Evolutionary conservation across 2,797 vertebrate genomes (phyloP).

Genomic region (Cossypha caffra): DNA sequence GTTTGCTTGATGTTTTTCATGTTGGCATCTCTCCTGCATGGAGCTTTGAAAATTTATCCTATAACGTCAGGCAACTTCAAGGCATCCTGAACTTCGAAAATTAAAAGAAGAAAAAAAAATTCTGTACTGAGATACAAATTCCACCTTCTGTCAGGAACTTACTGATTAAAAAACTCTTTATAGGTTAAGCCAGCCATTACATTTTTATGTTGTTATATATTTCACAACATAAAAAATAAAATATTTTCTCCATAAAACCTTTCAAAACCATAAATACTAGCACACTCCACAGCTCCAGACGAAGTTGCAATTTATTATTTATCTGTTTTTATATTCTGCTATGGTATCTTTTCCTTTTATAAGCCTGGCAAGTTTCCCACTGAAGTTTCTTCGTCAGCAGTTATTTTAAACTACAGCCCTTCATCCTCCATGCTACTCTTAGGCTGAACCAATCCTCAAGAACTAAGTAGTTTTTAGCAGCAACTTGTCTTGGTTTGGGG

Average conservation of each 20-base stretch:
- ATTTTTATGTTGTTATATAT: slow-evolving; percentile 75
- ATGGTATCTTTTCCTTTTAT: slow-evolving; percentile 60
- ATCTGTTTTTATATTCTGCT: slow-evolving; percentile 65
- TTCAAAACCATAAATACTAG: slow-evolving; percentile 55
- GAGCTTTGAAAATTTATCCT: slow-evolving; percentile 68
- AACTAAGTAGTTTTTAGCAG: neutral
- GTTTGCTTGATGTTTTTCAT: slow-evolving; percentile 35
- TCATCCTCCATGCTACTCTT: neutral
- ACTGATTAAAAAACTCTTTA: slow-evolving; percentile 78
- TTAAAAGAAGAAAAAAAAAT: slow-evolving; percentile 63
- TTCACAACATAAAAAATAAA: slow-evolving; percentile 74
- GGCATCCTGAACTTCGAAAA: slow-evolving; percentile 65
- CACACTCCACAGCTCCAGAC: slow-evolving; percentile 17
- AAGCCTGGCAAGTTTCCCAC: slow-evolving; percentile 51
- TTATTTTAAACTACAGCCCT: slow-evolving; percentile 42
- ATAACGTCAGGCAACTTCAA: slow-evolving; percentile 51
- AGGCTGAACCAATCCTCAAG: neutral
- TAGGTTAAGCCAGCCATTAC: slow-evolving; percentile 75
- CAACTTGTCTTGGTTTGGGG: neutral
- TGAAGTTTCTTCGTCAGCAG: slow-evolving; percentile 46
- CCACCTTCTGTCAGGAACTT: slow-evolving; percentile 73
- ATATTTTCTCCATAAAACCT: slow-evolving; percentile 69
- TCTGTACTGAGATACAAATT: slow-evolving; percentile 67
- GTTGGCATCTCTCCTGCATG: slow-evolving; percentile 29
- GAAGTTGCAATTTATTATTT: slow-evolving; percentile 56